Evolutionary conservation across 2,888 invertebrate species (phyloP).

Genomic region (Eristalis tenax): DNA sequence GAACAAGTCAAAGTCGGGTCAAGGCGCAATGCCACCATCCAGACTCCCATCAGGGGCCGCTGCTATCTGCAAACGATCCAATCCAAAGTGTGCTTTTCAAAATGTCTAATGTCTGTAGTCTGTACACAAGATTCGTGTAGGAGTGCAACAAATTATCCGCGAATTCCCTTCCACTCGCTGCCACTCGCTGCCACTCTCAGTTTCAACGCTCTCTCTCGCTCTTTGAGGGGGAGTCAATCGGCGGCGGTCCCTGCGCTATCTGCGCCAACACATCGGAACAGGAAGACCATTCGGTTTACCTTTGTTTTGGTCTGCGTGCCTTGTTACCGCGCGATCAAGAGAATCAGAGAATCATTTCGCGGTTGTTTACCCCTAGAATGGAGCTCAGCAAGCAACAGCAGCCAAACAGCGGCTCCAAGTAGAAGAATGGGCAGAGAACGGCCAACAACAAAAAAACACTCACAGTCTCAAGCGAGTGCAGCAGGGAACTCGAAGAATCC

Average conservation of each 20-base stretch:
- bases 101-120: constrained; percentile 63
- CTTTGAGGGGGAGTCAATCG: not conserved
- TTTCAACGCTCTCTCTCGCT: constrained; percentile 41
- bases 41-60: not conserved
- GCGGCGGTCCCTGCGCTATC: constrained; percentile 41
- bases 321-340: constrained; percentile 63
- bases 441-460: not conserved
- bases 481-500: not conserved
- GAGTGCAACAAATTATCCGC: constrained; percentile 71
- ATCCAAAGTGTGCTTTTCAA: constrained; percentile 40
- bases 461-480: not conserved
- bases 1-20: constrained; percentile 65
- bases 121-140: constrained; percentile 66
- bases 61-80: not conserved
- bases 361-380: constrained; percentile 68
- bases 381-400: constrained; percentile 32
- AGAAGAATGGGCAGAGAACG: constrained; percentile 9
- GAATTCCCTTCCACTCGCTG: constrained; percentile 56
- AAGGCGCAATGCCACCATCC: constrained; percentile 53
- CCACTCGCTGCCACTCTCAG: constrained; percentile 65
- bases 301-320: constrained; percentile 68
- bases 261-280: constrained; percentile 66
- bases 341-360: constrained; percentile 69
- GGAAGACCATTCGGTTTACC: constrained; percentile 64
- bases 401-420: not conserved